A percentile compares a stretch with the other conserved stretches of the same genome.
phyloP scores from a whole-genome alignment of 2,113 vertebrate genomes.

The Puffinus mauretanicus region DNA sequence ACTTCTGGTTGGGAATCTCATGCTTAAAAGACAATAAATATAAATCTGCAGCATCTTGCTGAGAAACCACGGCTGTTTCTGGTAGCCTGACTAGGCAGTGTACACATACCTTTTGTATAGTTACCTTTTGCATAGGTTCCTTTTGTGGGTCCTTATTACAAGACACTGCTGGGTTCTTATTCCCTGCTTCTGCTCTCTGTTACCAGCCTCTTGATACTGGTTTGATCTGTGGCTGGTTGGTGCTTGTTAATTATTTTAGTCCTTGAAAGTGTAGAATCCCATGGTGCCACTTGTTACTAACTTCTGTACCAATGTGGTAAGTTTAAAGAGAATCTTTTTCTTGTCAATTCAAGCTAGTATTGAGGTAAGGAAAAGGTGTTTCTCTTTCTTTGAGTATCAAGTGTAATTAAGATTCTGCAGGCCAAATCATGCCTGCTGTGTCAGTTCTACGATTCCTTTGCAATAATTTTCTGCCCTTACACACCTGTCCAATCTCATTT shows the following conservation, averaged over 20 bases:
- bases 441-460: neutral
- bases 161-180: neutral
- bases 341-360: neutral
- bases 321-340: neutral
- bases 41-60: neutral
- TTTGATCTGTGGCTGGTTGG: neutral
- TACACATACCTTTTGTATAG: neutral
- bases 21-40: neutral
- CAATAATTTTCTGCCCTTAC: neutral
- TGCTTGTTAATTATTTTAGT: neutral
- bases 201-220: neutral
- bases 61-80: neutral
- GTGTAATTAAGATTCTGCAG: neutral
- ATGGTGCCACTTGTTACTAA: neutral
- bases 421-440: neutral
- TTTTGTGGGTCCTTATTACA: neutral
- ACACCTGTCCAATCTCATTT: neutral
- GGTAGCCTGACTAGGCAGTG: neutral
- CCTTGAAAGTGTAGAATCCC: neutral
- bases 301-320: neutral
- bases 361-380: neutral
- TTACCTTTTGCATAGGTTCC: neutral
- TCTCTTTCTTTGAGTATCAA: neutral
- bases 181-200: neutral
- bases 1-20: neutral